Evolutionary conservation across 2,113 vertebrate genomes (phyloP).

Genomic region (Thunnus thynnus): DNA sequence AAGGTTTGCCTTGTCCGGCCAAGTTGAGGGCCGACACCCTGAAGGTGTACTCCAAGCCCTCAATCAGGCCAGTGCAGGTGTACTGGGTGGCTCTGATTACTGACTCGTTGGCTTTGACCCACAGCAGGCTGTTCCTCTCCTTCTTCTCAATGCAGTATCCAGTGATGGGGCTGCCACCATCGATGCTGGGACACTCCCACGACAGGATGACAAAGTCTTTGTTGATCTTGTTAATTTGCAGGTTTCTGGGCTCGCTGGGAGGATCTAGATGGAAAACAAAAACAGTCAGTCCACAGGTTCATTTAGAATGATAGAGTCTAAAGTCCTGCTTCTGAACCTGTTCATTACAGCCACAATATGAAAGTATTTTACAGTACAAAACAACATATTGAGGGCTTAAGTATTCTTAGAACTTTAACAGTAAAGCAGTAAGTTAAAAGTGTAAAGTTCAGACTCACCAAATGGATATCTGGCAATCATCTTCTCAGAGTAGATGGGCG

Average conservation of each 20-base stretch:
- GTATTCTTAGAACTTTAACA: too few species aligned
- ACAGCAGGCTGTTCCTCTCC: slow-evolving; percentile 97
- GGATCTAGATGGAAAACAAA: slow-evolving; percentile 84
- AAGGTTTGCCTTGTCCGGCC: slow-evolving; percentile 96
- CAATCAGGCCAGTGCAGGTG: slow-evolving; percentile 92
- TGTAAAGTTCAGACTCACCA: slow-evolving; percentile 84
- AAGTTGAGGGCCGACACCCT: slow-evolving; percentile 94
- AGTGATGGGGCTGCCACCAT: slow-evolving; percentile 94
- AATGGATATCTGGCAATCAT: slow-evolving; percentile 94
- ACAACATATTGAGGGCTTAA: too few species aligned
- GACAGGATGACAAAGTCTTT: slow-evolving; percentile 95
- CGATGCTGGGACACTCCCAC: slow-evolving; percentile 93
- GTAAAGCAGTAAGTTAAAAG: neutral
- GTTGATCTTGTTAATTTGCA: slow-evolving; percentile 92
- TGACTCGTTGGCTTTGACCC: slow-evolving; percentile 94
- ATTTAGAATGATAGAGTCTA: too few species aligned
- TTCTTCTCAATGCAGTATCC: slow-evolving; percentile 96
- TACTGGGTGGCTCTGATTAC: slow-evolving; percentile 92
- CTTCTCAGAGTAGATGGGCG: slow-evolving; percentile 91
- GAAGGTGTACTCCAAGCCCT: slow-evolving; percentile 97
- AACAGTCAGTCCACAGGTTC: neutral
- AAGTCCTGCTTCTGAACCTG: too few species aligned
- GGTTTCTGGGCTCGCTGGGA: slow-evolving; percentile 94
- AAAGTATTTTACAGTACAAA: too few species aligned
- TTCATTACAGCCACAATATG: too few species aligned